Evolutionary conservation across 2,797 vertebrate genomes (phyloP), one percentile per base, ranked within the genome.

Genomic region (Botia kubotai): DNA sequence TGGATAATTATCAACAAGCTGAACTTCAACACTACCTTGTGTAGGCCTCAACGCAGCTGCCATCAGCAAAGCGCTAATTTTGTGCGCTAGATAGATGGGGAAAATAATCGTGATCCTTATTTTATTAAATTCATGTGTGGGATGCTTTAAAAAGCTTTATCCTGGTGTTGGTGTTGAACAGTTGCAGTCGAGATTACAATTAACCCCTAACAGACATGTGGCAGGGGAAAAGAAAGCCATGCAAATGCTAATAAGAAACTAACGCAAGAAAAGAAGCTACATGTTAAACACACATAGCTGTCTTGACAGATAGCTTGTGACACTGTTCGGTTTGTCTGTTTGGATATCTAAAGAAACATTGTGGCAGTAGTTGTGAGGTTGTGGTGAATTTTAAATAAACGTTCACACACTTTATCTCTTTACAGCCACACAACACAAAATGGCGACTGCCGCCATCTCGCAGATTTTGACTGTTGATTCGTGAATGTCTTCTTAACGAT

Each of bases 1-100:
- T 19, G 85, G 89, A 87, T 85, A 89, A 79, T 77, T 86, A 82
- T 75, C n/a, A 77, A 84, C 80, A 65, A 83, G 62, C 58, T 21
- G 55, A 75, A 83, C 62, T 69, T 83, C 66, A 17, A 82, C 79
- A 65, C 60, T 55, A 50, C 46, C 33, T 68, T 82, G 43, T 46
- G 43, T 66, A 74, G 67, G 14, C 63, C 26, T 81, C 52, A 82
- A 72, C 60, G 21, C 57, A n/a, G 21, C 50, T 53, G 48, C 36
- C 21, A 2, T 72, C 57, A 72, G 6, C 0, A 43, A 17, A 62
- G 10, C 29, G 57, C 2, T 57, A 29, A 10, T 8, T 17, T n/a
- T 58, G 12, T 21, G 21, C 55, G 55, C 55, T 58, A 8, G 8
- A 21, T 23, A 12, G 43, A 46, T 10, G 8, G 43, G 43, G 11